phyloP scores from a whole-genome alignment of 2,888 invertebrate genomes.

The Andrena minutula region DNA sequence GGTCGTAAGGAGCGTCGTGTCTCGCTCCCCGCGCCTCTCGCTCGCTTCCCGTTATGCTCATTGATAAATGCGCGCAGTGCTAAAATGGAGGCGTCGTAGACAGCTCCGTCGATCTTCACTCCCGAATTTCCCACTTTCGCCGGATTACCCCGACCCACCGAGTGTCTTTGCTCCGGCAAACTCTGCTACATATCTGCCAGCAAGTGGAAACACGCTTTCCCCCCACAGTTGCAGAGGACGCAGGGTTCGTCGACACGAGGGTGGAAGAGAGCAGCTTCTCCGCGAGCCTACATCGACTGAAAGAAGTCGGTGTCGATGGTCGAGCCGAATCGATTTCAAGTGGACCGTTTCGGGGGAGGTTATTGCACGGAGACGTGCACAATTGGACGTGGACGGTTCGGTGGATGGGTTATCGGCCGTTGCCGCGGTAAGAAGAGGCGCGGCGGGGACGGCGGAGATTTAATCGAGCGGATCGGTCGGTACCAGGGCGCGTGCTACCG shows the following conservation, averaged over 20 bases:
- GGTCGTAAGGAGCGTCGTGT: too few relatives aligned
- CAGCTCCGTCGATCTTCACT: too few relatives aligned
- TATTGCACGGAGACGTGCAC: slow-evolving; percentile 1
- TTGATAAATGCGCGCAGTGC: too few relatives aligned
- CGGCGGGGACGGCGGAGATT: slow-evolving; percentile 37
- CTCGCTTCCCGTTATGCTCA: too few relatives aligned
- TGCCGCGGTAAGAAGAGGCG: slow-evolving; percentile 4
- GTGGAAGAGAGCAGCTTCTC: too few relatives aligned
- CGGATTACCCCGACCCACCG: background rate
- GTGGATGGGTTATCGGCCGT: background rate
- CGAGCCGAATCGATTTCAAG: slow-evolving; percentile 16
- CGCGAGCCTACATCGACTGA: too few relatives aligned
- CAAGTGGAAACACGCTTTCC: too few relatives aligned
- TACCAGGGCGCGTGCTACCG: slow-evolving; percentile 68
- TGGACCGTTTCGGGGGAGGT: slow-evolving; percentile 7
- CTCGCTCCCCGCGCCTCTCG: too few relatives aligned
- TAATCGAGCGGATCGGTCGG: slow-evolving; percentile 60
- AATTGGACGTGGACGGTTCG: slow-evolving; percentile 21
- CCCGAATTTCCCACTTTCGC: too few relatives aligned
- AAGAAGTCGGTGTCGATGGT: slow-evolving; percentile 5
- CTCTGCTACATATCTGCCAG: slow-evolving; percentile 1
- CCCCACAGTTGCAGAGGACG: too few relatives aligned
- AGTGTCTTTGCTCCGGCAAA: background rate
- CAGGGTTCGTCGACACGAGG: too few relatives aligned
- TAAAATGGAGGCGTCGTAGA: too few relatives aligned